These are phyloP conservation scores for Limnephilus auricula DNA, from an alignment of 2,888 invertebrate genomes.

Conservation along the genomic window DNA sequence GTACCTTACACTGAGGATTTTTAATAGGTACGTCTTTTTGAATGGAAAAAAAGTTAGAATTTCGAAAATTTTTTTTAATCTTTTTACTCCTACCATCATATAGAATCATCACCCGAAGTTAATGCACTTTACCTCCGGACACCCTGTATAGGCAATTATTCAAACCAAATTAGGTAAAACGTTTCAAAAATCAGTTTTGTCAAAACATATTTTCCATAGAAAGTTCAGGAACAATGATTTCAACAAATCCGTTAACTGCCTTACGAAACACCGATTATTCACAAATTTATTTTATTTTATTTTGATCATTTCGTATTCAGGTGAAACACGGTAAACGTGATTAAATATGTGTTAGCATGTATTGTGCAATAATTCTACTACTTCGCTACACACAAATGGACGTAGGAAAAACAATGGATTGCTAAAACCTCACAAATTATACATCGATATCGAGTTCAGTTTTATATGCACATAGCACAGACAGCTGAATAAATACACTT, in stretches of 20 bases:
- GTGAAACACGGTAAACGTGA: slow-evolving; percentile 2
- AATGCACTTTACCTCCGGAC: no score
- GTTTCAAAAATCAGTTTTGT: neutral
- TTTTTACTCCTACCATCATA: no score
- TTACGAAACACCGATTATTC: neutral
- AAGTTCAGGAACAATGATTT: neutral
- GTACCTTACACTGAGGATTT: no score
- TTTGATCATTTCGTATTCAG: neutral
- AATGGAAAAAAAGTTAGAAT: no score
- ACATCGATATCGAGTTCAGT: no score
- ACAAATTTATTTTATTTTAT: neutral
- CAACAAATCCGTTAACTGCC: neutral
- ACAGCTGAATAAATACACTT: no score
- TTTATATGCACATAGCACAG: no score
- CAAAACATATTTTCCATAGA: neutral
- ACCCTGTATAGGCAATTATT: no score
- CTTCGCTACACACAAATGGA: neutral
- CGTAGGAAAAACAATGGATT: neutral
- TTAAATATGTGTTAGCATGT: neutral
- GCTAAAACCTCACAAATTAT: neutral
- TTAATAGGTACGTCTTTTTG: no score
- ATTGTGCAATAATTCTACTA: neutral
- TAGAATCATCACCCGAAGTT: no score
- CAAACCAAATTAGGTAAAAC: neutral
- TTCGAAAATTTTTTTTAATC: no score